Base-by-base conservation (phyloP, 2,888 invertebrate genomes). In the Idaea dimidiata region DNA sequence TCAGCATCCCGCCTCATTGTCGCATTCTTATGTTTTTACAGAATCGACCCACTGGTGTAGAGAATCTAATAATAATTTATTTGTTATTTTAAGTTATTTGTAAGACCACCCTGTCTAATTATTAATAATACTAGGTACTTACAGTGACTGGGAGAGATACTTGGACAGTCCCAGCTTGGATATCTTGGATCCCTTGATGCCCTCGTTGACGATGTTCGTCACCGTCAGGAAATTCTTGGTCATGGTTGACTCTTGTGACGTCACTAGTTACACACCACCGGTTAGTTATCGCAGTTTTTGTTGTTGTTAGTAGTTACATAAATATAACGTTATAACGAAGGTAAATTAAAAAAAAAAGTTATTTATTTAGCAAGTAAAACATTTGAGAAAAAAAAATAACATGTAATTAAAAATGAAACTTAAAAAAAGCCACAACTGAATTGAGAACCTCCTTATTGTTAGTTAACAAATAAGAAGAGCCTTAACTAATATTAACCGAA, bases 101-200 rank as follows among this genome's bases (percentile, higher is more conserved):
- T n/a, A n/a, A n/a, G n/a, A n/a, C n/a, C n/a, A n/a, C n/a, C n/a
- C n/a, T n/a, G n/a, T n/a, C n/a, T n/a, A n/a, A n/a, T n/a, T n/a
- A n/a, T n/a, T n/a, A n/a, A n/a, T n/a, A n/a, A n/a, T 4, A 32
- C 17, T 17, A 43, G 17, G 16, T 94, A 95, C 96, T 96, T 93
- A 96, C 96, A 96, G 93, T 88, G 96, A 96, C 83, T 96, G 96
- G 59, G 96, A 96, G 68, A 96, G 93, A 82, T 96, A 96, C 84
- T 95, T 94, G 72, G 96, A 95, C 69, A 96, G 91, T 67, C 96
- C 95, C 81, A 95, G 92, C 88, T 95, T 95, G 74, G 95, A 94
- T 75, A 95, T 95, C 83, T 95, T 95, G 93, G 95, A 95, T 80
- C 95, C 95, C 84, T 95, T 95, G 82, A 96, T 94, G 70, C 96